Percentiles rank a stretch among this genome's conserved stretches.
phyloP scores from a whole-genome alignment of 2,113 vertebrate genomes.

The Hydropotes inermis region DNA sequence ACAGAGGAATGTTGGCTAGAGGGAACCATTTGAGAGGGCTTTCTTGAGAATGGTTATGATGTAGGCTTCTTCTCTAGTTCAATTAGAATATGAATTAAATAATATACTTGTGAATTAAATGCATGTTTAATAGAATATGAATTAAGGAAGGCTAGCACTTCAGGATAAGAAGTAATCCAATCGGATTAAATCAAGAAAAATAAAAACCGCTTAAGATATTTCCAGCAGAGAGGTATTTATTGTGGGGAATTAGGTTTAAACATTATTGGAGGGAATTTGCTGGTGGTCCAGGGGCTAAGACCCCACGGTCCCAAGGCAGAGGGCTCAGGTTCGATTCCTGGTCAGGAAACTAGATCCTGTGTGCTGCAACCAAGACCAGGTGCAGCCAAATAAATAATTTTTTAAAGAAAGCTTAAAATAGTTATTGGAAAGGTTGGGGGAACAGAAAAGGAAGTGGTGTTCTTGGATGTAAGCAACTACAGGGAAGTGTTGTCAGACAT shows the following conservation, averaged over 20 bases:
- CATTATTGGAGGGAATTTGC: not conserved
- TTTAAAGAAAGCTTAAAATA: not conserved
- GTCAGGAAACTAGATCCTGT: not conserved
- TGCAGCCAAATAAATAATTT: not conserved
- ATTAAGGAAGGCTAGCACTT: not conserved
- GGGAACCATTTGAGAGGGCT: not conserved
- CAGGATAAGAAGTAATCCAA: not conserved
- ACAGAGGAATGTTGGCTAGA: not conserved
- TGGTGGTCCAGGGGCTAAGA: not conserved
- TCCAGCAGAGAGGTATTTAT: not conserved
- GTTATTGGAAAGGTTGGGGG: not conserved
- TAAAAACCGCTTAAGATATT: not conserved
- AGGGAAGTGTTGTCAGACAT: not conserved
- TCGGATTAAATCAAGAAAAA: not conserved
- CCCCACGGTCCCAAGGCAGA: not conserved
- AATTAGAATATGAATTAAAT: not conserved
- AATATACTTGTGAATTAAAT: not conserved
- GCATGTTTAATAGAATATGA: not conserved
- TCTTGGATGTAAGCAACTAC: not conserved
- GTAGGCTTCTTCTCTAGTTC: not conserved
- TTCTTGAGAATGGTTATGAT: not conserved
- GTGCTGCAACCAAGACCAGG: not conserved
- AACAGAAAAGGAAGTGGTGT: not conserved
- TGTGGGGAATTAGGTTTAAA: not conserved
- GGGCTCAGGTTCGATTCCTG: not conserved